Evolutionary conservation across 1,140 invertebrate genomes (phyloP), one percentile per base, ranked within the genome.

Genomic region (Drusus annulatus): DNA sequence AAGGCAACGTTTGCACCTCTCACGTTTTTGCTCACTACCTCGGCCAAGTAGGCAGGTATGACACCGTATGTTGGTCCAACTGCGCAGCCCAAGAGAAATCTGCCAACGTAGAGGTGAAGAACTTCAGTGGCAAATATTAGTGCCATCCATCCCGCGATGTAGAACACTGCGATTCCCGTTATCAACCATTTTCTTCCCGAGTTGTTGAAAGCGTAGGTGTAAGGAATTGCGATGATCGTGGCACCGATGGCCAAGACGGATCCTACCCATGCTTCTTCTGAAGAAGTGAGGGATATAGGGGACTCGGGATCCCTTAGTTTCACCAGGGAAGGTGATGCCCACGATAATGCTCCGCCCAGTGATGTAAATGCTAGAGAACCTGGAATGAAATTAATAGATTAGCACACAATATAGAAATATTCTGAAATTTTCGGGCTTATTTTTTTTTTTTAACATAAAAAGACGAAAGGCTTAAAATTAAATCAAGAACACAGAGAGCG

Each of bases 1-100:
- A 93, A 88, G n/a, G 92, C 91, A 0, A 92, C 92, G n/a, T 93
- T 85, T 2, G 90, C 84, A 8, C 93, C 93, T 45, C 93, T 85
- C 15, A 92, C 89, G 3, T 90, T 86, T 36, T 91, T 90, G 23
- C 92, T 90, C 0, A 92, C 90, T 25, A 92, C 91, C 86, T 93
- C 93, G 6, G 91, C 91, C 36, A 93, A 89, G 82, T 93, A 94
- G 3, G 62, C 76, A 4, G 82, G 82, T 23, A 83, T 79, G 2
- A 81, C 63, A 10, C 82, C 82, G 54, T 74, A 83, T 19, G 82
- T 83, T 8, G 82, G 82, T 28, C 82, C 82, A n/a, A 81, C 80
- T 31, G 81, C 83, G 19, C 74, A 69, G 3, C 83, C 83, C 19
- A 83, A 54, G 52, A 84, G 52, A 63, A 84, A 84, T 68, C 83